A percentile compares a stretch with the other conserved stretches of the same genome.
Evolutionary conservation across 1,140 invertebrate genomes (phyloP).

Genomic region (Polyergus mexicanus): DNA sequence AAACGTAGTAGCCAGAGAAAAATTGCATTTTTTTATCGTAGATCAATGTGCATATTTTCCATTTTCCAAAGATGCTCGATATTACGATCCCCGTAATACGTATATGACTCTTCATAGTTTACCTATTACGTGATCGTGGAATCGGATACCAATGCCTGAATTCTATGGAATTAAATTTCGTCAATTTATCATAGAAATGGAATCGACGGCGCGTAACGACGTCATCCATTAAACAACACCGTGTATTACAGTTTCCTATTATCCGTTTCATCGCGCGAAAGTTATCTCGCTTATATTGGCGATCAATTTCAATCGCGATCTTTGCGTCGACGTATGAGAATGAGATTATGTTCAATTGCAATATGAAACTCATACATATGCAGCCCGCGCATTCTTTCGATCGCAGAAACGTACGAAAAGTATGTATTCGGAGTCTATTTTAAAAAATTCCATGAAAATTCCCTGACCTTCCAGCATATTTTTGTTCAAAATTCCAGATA

Average conservation of each 20-base stretch:
- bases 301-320: constrained; percentile 3
- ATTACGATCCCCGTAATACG: neutral
- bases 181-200: constrained; percentile 20
- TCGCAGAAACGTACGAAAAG: too few species aligned
- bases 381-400: neutral
- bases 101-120: neutral
- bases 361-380: neutral
- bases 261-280: neutral
- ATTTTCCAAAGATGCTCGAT: neutral
- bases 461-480: too few species aligned
- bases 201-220: neutral
- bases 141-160: neutral
- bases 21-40: too few species aligned
- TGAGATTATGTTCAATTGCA: neutral
- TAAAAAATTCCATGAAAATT: too few species aligned
- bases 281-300: neutral
- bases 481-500: too few species aligned
- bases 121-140: neutral
- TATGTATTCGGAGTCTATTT: too few species aligned
- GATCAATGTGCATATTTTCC: neutral
- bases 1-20: neutral
- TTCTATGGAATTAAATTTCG: neutral
- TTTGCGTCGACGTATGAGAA: neutral
- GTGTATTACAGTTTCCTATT: neutral
- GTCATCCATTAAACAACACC: neutral